Evolutionary conservation across 2,888 invertebrate species (phyloP).

Genomic region (Cryptocheilus praepositus): DNA sequence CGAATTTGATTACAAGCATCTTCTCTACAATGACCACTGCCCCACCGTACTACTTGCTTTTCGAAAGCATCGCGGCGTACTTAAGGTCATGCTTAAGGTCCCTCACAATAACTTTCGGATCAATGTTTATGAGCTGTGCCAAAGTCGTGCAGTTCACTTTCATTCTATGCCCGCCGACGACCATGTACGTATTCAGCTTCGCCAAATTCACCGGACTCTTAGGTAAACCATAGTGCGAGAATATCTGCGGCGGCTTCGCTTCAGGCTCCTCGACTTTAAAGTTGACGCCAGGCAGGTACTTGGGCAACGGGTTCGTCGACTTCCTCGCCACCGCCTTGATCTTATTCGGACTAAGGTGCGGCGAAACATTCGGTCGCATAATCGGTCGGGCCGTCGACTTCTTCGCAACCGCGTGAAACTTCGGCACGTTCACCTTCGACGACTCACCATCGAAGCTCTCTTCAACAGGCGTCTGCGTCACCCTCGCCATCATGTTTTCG

Average conservation of each 20-base stretch:
- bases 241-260: constrained; percentile 41
- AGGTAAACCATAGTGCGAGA: constrained; percentile 77
- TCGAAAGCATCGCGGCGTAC: constrained; percentile 5
- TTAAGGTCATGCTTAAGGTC: constrained; percentile 61
- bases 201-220: constrained; percentile 71
- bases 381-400: constrained; percentile 74
- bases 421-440: not conserved
- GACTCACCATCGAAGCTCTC: not conserved
- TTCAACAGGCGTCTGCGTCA: constrained; percentile 20
- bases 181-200: constrained; percentile 76
- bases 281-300: constrained; percentile 50
- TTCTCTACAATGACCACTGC: not conserved
- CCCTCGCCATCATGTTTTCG: constrained; percentile 53
- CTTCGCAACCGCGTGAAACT: constrained; percentile 66
- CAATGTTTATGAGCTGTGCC: constrained; percentile 76
- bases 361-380: constrained; percentile 11
- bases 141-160: constrained; percentile 76
- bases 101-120: constrained; percentile 73
- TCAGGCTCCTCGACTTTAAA: constrained; percentile 29
- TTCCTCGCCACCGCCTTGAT: constrained; percentile 73
- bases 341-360: constrained; percentile 42
- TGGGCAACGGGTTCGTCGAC: constrained; percentile 75
- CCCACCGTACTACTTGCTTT: constrained; percentile 6
- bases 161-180: constrained; percentile 76
- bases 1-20: constrained; percentile 1